Evolutionary conservation across 2,888 invertebrate species (phyloP), one percentile per base, ranked within the genome.

Genomic region (Ectropis crepuscularia): DNA sequence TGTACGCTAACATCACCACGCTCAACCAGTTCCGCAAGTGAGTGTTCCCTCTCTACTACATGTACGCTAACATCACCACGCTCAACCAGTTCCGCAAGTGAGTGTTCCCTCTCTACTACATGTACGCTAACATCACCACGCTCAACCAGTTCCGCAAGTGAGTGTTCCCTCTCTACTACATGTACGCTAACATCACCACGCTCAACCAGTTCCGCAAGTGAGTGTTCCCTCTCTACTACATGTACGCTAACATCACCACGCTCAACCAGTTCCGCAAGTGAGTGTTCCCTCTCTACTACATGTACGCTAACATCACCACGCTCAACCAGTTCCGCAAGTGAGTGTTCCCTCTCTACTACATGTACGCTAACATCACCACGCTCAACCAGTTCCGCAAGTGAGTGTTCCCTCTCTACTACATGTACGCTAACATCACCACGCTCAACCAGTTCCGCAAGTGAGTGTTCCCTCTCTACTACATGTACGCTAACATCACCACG

Each of bases 1-100:
- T 98, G 96, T 99, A 97, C 89, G 98, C 99, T 61, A 99, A 99
- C 89, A 96, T 99, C 90, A 95, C 97, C 28, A 97, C 98, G 49
- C 94, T 99, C 59, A 99, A 99, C 92, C 97, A 98, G n/a, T n/a
- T n/a, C n/a, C n/a, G n/a, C n/a, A n/a, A n/a, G n/a, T n/a, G n/a
- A n/a, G n/a, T n/a, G n/a, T n/a, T n/a, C n/a, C n/a, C n/a, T n/a
- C 95, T 98, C 68, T 99, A 98, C 94, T 99, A 99, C 86, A 99
- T 98, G 96, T 99, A 97, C 89, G 98, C 99, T 61, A 99, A 99
- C 89, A 96, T 99, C 90, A 95, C 97, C 28, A 97, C 98, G 49
- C 94, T 99, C 59, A 99, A 99, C 92, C 97, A 98, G n/a, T n/a
- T n/a, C n/a, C n/a, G n/a, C n/a, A n/a, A n/a, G n/a, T n/a, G n/a